Conservation (phyloP, 2,888 invertebrate species). For the Agriopis leucophaearia region DNA sequence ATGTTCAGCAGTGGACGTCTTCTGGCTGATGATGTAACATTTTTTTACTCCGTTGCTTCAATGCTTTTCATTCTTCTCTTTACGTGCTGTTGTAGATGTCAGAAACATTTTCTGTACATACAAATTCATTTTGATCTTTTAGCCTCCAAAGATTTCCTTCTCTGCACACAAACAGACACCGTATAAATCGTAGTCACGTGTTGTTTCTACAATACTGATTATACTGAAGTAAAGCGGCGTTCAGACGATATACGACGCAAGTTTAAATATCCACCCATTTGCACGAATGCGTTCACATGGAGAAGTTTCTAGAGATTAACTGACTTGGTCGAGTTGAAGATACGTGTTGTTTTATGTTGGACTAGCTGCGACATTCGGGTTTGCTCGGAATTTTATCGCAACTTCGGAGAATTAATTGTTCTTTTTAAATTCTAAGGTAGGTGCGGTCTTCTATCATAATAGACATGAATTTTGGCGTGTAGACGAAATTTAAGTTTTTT, state of each 20-base stretch:
- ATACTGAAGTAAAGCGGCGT: slow-evolving; percentile 31
- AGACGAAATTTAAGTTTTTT: too few relatives aligned
- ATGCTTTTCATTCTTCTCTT: background rate
- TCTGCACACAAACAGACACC: slow-evolving; percentile 4
- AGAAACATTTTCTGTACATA: too few relatives aligned
- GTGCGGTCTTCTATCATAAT: too few relatives aligned
- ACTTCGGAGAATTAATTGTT: background rate
- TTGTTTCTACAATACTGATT: slow-evolving; percentile 23
- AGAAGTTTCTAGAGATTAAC: slow-evolving; percentile 36
- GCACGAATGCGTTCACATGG: slow-evolving; percentile 39
- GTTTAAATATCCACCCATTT: slow-evolving; percentile 46
- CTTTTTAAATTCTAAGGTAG: background rate
- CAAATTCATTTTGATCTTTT: background rate
- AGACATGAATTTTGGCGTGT: background rate
- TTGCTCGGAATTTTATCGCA: background rate
- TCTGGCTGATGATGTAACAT: too few relatives aligned
- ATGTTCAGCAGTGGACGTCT: too few relatives aligned
- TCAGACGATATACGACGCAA: slow-evolving; percentile 46
- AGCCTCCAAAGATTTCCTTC: slow-evolving; percentile 17
- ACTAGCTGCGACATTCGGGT: background rate
- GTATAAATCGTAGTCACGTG: slow-evolving; percentile 17
- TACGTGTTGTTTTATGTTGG: slow-evolving; percentile 21
- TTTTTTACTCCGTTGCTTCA: background rate
- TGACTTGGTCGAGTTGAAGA: slow-evolving; percentile 22
- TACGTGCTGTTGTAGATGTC: background rate